Evolutionary conservation across 2,888 invertebrate genomes (phyloP).

Genomic region (Plemyria rubiginata): DNA sequence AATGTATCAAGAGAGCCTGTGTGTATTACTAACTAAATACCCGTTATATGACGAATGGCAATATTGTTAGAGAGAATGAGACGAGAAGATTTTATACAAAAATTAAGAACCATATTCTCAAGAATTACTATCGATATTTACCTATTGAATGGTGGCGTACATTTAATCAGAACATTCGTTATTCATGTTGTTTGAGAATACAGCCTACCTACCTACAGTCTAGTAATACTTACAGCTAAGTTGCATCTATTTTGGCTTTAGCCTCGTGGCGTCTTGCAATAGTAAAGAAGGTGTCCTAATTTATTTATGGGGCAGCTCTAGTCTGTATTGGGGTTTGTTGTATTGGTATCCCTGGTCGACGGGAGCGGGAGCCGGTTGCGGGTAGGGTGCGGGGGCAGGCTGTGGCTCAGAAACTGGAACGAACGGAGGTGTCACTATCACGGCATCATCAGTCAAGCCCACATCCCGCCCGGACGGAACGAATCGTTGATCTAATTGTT

Average conservation of each 20-base stretch:
- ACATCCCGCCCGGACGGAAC: slow-evolving; percentile 67
- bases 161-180: too few relatives aligned
- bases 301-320: slow-evolving; percentile 75
- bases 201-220: not conserved
- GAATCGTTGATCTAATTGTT: slow-evolving; percentile 54
- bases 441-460: slow-evolving; percentile 74
- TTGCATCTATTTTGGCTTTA: slow-evolving; percentile 21
- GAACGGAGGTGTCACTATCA: slow-evolving; percentile 76
- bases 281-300: slow-evolving; percentile 6
- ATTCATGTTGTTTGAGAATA: slow-evolving; percentile 5
- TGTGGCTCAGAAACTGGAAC: slow-evolving; percentile 60
- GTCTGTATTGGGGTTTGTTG: slow-evolving; percentile 72
- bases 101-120: not conserved
- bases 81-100: not conserved
- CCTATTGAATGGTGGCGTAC: too few relatives aligned
- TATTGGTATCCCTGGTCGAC: slow-evolving; percentile 58
- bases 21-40: slow-evolving; percentile 7
- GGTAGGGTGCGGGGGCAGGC: slow-evolving; percentile 45
- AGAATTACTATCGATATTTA: too few relatives aligned
- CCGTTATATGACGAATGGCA: slow-evolving; percentile 22
- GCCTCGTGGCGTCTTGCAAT: slow-evolving; percentile 9
- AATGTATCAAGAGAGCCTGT: slow-evolving; percentile 4
- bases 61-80: slow-evolving; percentile 1
- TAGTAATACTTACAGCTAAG: slow-evolving; percentile 7
- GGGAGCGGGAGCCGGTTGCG: slow-evolving; percentile 44